Percentiles rank a stretch among this genome's conserved stretches.
Conservation (phyloP, 2,113 vertebrate species). For the Myotis yumanensis region DNA sequence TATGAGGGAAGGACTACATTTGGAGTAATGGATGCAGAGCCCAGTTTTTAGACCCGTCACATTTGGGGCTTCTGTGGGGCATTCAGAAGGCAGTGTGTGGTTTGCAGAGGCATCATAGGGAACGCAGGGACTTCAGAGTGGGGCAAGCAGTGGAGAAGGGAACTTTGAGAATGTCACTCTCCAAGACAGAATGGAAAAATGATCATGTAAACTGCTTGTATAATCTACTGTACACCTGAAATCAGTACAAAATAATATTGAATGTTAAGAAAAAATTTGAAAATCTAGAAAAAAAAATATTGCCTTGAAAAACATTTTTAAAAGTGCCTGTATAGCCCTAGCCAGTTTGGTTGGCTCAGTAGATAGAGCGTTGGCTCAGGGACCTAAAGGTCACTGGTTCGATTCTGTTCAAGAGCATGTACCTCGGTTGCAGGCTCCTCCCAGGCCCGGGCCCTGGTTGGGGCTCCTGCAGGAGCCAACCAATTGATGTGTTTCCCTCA, state of each 20-base stretch:
- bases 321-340: too few relatives aligned
- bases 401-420: too few relatives aligned
- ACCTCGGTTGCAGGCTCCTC: too few relatives aligned
- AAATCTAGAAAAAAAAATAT: not conserved
- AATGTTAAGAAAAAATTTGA: not conserved
- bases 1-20: accelerated
- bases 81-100: not conserved
- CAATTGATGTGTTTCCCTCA: too few relatives aligned
- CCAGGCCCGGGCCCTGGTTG: too few relatives aligned
- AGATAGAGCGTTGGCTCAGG: too few relatives aligned
- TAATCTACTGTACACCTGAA: not conserved
- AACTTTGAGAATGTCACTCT: not conserved
- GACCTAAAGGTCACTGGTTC: too few relatives aligned
- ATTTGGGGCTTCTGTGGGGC: not conserved
- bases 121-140: not conserved
- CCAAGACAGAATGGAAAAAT: not conserved
- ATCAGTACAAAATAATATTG: not conserved
- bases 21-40: not conserved
- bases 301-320: not conserved
- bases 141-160: not conserved
- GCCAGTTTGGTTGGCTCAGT: too few relatives aligned
- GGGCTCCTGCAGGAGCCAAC: too few relatives aligned
- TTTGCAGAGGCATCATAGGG: not conserved
- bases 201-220: not conserved
- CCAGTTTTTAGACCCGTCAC: not conserved